Evolutionary conservation across 2,797 vertebrate genomes (phyloP).

Genomic region (Sebastes trivittatus): DNA sequence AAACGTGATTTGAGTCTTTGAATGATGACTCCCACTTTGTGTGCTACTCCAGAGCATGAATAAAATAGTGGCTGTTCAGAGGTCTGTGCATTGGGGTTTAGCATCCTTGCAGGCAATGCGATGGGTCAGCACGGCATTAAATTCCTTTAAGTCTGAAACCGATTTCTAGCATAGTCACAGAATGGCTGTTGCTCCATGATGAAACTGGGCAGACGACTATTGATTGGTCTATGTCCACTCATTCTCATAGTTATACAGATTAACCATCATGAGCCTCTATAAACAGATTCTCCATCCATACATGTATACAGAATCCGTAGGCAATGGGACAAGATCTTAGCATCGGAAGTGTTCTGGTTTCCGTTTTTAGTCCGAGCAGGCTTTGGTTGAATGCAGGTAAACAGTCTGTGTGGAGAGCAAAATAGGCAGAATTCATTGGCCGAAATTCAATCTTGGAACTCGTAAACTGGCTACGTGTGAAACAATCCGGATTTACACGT

Average conservation of each 20-base stretch:
- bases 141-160: not conserved
- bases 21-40: not conserved
- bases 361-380: too few species aligned
- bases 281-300: too few species aligned
- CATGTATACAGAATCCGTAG: too few species aligned
- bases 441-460: accelerated
- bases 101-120: not conserved
- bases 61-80: not conserved
- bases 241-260: not conserved
- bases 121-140: not conserved
- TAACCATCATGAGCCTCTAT: not conserved
- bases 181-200: not conserved
- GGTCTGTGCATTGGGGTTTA: not conserved
- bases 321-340: too few species aligned
- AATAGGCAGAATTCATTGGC: too few species aligned
- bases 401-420: too few species aligned
- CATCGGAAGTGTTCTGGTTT: too few species aligned
- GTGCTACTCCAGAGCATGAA: not conserved
- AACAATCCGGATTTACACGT: too few species aligned
- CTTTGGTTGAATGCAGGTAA: too few species aligned
- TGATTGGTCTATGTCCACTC: not conserved
- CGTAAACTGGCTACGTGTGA: too few species aligned
- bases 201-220: not conserved
- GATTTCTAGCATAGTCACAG: not conserved
- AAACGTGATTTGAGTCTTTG: conserved; percentile 5